phyloP scores from a whole-genome alignment of 1,140 invertebrate genomes.

The Bombus difficillimus region DNA sequence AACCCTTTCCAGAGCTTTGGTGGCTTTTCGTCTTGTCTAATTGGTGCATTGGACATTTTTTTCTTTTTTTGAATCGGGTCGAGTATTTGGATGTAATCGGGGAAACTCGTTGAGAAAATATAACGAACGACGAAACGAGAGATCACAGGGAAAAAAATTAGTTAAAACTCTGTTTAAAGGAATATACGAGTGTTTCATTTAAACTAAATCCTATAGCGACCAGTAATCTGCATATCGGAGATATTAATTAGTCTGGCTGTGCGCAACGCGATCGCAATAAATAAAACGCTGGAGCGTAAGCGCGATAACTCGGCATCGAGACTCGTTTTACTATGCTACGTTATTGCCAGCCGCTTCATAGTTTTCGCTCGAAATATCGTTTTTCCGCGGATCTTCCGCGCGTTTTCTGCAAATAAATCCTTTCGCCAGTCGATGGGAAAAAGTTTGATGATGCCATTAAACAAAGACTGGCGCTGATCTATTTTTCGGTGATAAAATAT shows the following conservation, averaged over 20 bases:
- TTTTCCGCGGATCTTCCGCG: neutral
- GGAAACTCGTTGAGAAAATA: too few species aligned
- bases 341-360: constrained; percentile 15
- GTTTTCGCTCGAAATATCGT: neutral
- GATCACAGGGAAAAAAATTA: neutral
- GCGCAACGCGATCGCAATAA: constrained; percentile 20
- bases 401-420: neutral
- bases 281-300: constrained; percentile 41
- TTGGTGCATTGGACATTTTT: neutral
- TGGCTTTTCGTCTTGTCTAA: neutral
- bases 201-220: neutral
- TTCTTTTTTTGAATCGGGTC: neutral
- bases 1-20: too few species aligned
- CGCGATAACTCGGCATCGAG: constrained; percentile 33
- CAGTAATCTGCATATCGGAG: constrained; percentile 41
- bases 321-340: constrained; percentile 4
- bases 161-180: neutral
- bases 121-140: neutral
- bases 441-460: constrained; percentile 4
- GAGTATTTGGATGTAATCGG: neutral
- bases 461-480: neutral
- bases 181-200: neutral
- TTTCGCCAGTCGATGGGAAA: neutral
- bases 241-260: constrained; percentile 45
- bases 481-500: neutral